Percentiles rank a stretch among this genome's conserved stretches.
These are phyloP conservation scores for Corynorhinus townsendii DNA, from an alignment of 2,113 vertebrate genomes.

Conservation along the genomic window DNA sequence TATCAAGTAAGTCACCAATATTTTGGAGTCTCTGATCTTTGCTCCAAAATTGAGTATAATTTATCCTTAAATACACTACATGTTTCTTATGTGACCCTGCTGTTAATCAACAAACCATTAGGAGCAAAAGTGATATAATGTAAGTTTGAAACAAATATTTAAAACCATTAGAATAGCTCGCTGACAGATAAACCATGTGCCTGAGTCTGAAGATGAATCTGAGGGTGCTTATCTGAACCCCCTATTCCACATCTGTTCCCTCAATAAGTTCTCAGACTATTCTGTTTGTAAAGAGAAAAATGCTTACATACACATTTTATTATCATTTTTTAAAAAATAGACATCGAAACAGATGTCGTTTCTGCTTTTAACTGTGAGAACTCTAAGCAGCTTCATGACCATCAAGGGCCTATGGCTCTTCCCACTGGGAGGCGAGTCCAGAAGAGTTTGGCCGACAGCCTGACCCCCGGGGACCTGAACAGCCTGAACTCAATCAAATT, in stretches of 20 bases:
- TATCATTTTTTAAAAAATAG: background rate
- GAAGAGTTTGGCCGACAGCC: background rate
- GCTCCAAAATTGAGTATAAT: background rate
- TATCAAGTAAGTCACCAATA: slow-evolving; percentile 76
- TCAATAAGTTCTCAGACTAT: background rate
- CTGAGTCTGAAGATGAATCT: background rate
- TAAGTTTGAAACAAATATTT: background rate
- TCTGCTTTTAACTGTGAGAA: background rate
- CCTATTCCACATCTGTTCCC: no score
- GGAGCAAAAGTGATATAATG: background rate
- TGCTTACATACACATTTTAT: background rate
- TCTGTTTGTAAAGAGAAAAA: background rate
- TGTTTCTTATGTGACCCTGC: background rate
- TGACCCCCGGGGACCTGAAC: background rate
- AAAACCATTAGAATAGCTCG: background rate
- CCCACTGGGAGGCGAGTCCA: background rate
- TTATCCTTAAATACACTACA: background rate
- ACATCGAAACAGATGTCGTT: background rate
- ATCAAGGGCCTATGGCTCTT: background rate
- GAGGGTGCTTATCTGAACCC: accelerated
- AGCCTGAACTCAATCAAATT: background rate
- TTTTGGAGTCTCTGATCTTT: background rate
- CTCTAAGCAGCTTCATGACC: background rate
- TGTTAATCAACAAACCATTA: background rate
- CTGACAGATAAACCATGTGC: background rate